Evolutionary conservation across 2,888 invertebrate genomes (phyloP), one percentile per base, ranked within the genome.

Genomic region (Ditula angustiorana): DNA sequence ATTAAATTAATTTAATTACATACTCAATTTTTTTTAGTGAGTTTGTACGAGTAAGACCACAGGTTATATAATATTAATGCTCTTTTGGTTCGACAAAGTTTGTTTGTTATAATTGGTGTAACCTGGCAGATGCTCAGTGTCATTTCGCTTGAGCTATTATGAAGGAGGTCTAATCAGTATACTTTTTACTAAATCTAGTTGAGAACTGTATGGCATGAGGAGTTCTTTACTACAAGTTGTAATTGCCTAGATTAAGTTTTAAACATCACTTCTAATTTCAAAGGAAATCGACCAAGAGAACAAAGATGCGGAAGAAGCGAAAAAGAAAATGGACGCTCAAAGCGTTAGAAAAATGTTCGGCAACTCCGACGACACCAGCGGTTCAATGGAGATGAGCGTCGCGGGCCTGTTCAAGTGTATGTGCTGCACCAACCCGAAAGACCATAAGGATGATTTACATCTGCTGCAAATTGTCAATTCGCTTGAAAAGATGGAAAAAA

Each of bases 361-460:
- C 30, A 95, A 95, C 23, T 93, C 95, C 0, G 94, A 94, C 0
- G 96, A 97, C 69, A 96, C 96, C 67, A 96, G 96, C 75, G 98
- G 98, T 0, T 96, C 97, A 0, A 93, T 98, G 61, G 98, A 98
- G 83, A 95, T 97, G 72, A 96, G 96, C 0, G 88, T 98, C 24
- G 96, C 98, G 4, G 98, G 98, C 0, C 89, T 98, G 0, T 98
- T 98, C 91, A 96, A 96, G 60, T 96, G 97, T 75, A 95, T 98
- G 94, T 95, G 97, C 67, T 98, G 98, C 80, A 98, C 97, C 0
- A 97, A 98, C 79, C 97, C 97, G 5, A 96, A 96, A 77, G 95
- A 97, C 8, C 95, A 96, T 21, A 96, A 97, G 74, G 97, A 98
- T 71, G 96, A 97, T 70, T 94, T 96, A 60, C 97, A 98, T 82